Base-by-base conservation (phyloP, 2,113 vertebrate genomes). In the Forbesichthys agassizii region DNA sequence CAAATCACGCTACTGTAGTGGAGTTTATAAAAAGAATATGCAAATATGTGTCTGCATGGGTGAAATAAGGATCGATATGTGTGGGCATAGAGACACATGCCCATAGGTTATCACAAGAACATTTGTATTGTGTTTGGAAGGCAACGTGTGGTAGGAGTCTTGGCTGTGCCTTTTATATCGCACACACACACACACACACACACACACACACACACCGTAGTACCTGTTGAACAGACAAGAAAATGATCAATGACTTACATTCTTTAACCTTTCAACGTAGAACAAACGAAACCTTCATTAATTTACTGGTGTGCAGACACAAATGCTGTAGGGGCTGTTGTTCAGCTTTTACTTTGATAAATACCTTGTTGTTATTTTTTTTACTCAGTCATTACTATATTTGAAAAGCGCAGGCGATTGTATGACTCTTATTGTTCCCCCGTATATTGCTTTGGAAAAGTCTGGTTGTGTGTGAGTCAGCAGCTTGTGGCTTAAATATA, bases 401-500 rank as follows among this genome's bases (percentile, higher is more conserved):
- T 74, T 48, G 14, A 57, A 72, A 79, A 71, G 53, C 9, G 60
- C 66, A 73, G 48, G 48, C 33, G 42, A 49, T 49, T 1, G 36
- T 18, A 71, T 64, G 51, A 68, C 58, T 58, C 66, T 77, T 66
- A 74, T 86, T 80, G 83, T 77, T 83, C 55, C 74, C 49, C 68
- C 58, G 42, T 54, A 59, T 68, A 65, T 82, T 80, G 68, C 33
- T 79, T 83, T 56, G 33, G 57, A 14, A 55, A 72, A 62, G 66
- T 59, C 53, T 59, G 59, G 76, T 68, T 77, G 59, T 75, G 68
- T 59, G 70, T 90, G 93, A 92, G 84, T 92, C 91, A 93, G 90
- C 90, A 85, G 77, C 78, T 89, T 84, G 66, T 80, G 75, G 63
- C 79, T 80, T 84, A 80, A 89, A 93, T 90, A 89, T 91, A 88